phyloP scores from a whole-genome alignment of 2,113 vertebrate genomes.

The Nerophis lumbriciformis region DNA sequence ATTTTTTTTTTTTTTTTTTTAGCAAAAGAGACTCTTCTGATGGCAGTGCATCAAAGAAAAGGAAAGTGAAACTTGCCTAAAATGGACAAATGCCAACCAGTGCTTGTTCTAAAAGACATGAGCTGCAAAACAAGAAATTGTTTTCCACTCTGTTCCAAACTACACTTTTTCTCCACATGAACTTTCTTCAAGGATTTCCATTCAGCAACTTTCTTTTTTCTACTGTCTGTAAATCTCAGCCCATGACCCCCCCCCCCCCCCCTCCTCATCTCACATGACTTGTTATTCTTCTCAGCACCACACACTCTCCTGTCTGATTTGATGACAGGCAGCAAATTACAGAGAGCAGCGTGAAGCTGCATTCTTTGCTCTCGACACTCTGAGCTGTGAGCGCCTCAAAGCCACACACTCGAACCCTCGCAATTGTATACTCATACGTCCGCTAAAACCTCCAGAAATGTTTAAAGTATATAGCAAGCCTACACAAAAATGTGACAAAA shows the following conservation, averaged over 20 bases:
- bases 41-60: no score
- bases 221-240: no score
- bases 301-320: conserved; percentile 41
- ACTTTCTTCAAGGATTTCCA: not conserved
- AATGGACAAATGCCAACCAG: no score
- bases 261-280: conserved; percentile 28
- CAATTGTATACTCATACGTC: conserved; percentile 7
- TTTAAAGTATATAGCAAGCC: not conserved
- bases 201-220: not conserved
- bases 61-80: no score
- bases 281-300: conserved; percentile 4
- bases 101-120: no score
- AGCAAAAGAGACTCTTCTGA: no score
- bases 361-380: conserved; percentile 59
- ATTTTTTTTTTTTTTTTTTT: no score
- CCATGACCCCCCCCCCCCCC: not conserved
- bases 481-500: conserved; percentile 4
- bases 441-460: not conserved
- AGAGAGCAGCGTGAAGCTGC: conserved; percentile 53
- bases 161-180: no score
- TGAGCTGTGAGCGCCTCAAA: conserved; percentile 48
- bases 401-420: conserved; percentile 15
- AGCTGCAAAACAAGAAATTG: no score
- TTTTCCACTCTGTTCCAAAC: no score
- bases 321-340: conserved; percentile 70